phyloP scores from a whole-genome alignment of 1,140 invertebrate species.

The Periplaneta americana region DNA sequence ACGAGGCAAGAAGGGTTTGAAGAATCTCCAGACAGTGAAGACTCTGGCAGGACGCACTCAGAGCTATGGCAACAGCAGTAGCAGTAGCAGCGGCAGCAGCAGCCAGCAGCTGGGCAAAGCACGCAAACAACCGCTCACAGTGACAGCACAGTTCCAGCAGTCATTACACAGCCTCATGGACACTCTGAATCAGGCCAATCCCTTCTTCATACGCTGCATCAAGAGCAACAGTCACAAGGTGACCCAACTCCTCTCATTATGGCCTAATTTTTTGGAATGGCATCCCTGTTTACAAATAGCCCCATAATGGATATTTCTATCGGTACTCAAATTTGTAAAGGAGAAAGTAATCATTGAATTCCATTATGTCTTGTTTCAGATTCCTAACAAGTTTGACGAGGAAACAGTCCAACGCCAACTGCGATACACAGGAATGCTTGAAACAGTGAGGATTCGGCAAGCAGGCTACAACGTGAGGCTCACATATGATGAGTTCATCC shows the following conservation, averaged over 20 bases:
- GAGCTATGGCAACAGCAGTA: conserved; percentile 42
- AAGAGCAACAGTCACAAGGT: conserved; percentile 91
- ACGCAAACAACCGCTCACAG: conserved; percentile 83
- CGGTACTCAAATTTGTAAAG: not conserved
- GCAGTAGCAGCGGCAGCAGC: conserved; percentile 37
- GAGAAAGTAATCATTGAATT: no score
- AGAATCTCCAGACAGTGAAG: conserved; percentile 87
- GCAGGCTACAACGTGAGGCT: conserved; percentile 93
- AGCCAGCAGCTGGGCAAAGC: conserved; percentile 58
- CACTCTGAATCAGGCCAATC: conserved; percentile 90
- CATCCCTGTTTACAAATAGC: no score
- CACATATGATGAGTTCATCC: conserved; percentile 91
- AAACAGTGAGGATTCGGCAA: conserved; percentile 91
- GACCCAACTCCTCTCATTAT: conserved; percentile 15
- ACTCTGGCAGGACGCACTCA: conserved; percentile 71
- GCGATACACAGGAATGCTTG: conserved; percentile 93
- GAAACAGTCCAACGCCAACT: conserved; percentile 86
- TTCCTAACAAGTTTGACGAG: conserved; percentile 88
- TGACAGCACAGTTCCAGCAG: conserved; percentile 91
- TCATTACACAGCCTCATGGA: conserved; percentile 89
- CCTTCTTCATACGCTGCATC: conserved; percentile 95
- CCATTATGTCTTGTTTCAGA: conserved; percentile 37
- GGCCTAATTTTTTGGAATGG: no score
- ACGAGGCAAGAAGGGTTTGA: conserved; percentile 71
- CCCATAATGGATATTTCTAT: no score